phyloP scores from a whole-genome alignment of 1,140 invertebrate species.

The Platyscapa corneri region DNA sequence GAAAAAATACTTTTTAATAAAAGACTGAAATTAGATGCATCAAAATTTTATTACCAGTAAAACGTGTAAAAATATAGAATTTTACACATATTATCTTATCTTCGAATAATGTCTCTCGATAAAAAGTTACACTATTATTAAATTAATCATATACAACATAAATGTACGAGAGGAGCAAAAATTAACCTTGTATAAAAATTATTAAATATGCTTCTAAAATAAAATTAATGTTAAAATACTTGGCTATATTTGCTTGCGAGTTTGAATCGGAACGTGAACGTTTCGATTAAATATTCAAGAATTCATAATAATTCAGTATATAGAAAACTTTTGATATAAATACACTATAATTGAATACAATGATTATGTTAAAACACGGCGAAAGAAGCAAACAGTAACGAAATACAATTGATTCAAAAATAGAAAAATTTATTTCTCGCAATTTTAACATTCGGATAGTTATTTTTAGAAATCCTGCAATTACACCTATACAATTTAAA shows the following conservation, averaged over 20 bases:
- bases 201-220: background rate
- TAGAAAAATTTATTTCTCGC: background rate
- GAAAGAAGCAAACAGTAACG: background rate
- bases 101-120: too few species aligned
- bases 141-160: too few species aligned
- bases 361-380: background rate
- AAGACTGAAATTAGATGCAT: too few species aligned
- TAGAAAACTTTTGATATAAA: background rate
- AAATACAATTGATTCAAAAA: background rate
- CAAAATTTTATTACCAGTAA: too few species aligned
- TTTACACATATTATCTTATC: too few species aligned
- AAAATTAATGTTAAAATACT: background rate
- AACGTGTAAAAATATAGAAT: too few species aligned
- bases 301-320: background rate
- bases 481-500: too few species aligned
- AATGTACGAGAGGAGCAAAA: too few species aligned
- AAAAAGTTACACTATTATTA: too few species aligned
- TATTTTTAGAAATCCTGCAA: background rate
- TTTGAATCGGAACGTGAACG: background rate
- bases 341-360: background rate
- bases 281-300: background rate
- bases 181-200: too few species aligned
- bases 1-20: too few species aligned
- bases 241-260: background rate
- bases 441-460: background rate